Evolutionary conservation across 1,140 invertebrate species (phyloP), one percentile per base, ranked within the genome.

Genomic region (Steinernema feltiae): DNA sequence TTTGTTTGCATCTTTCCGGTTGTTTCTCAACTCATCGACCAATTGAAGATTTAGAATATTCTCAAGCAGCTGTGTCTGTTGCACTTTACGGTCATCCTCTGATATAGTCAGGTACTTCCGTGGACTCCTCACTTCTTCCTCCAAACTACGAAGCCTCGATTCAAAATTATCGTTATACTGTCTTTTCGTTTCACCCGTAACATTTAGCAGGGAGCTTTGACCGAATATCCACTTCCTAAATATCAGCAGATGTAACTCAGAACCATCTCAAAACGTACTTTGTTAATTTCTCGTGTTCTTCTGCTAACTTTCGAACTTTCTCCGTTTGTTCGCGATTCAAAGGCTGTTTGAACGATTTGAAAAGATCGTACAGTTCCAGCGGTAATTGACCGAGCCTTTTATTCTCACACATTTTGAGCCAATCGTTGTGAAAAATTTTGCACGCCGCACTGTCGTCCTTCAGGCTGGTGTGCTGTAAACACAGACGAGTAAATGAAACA

Each of bases 351-450:
- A 71, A 78, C 12, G 32, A 30, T 31, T 78, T 73, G 32, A 78
- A 79, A 1, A 78, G 48, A 27, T 80, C 63, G 30, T 71, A 48
- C 27, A 78, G 71, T 29, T 48, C 41, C 69, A 78, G 17, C 2
- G 76, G 76, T n/a, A 76, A 24, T 72, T 79, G 21, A 29, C 76
- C 75, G 32, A 69, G 76, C 30, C 48, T 31, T 21, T 73, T 30
- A 21, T 79, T 71, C 41, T 63, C 75, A 32, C 75, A 76, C 17
- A 46, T 2, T 69, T 31, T 41, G 29, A 76, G 76, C 75, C 75
- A 76, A 70, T 78, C 76, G 27, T 30, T 17, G 70, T 79, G 76
- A 32, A 72, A 77, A 18, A 77, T 7, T n/a, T 63, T 24, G 12
- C 48, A n/a, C 3, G 76, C 30, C 18, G 53, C 69, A 35, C 69